Evolutionary conservation across 2,888 invertebrate genomes (phyloP), one percentile per base, ranked within the genome.

Genomic region (Eupithecia abbreviata): DNA sequence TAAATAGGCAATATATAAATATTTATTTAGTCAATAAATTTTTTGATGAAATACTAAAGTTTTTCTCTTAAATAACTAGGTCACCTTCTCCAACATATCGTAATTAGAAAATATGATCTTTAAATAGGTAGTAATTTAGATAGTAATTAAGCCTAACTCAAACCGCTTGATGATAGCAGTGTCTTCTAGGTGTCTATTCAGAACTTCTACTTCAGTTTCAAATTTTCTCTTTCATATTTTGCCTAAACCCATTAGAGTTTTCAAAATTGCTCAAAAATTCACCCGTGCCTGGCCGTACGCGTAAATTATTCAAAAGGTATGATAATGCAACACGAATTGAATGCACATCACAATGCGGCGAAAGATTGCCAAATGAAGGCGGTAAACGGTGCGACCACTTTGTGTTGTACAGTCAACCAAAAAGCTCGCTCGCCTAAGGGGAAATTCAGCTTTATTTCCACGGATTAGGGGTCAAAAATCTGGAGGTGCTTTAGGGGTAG

Each of bases 311-410:
- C 85, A 86, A 84, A 87, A 84, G 83, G 84, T 81, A 84, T 85
- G 82, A 85, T 84, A 84, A 83, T 86, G 85, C 83, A 84, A 86
- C 85, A 88, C 85, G 86, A 87, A 88, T 88, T 86, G 88, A 89
- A 87, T 86, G 85, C 85, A 85, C 85, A 89, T 90, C 88, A 90
- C 81, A 85, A 88, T 91, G 88, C 89, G 88, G 84, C 85, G 88
- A 90, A 89, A 90, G 91, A 90, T 89, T 91, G 91, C 90, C 92
- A 91, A 92, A 90, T 91, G 90, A 89, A 86, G 86, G 85, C 84
- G 89, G 91, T 91, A 90, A 91, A 87, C 89, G 89, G 87, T 88
- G 88, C 85, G 88, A 89, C 88, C 90, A 88, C 87, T 90, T 86
- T 85, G 85, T 84, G 85, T 85, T 84, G 83, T 84, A 83, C 83